Evolutionary conservation across 2,888 invertebrate genomes (phyloP), one percentile per base, ranked within the genome.

Genomic region (Gastracanthus pulcherrimus): DNA sequence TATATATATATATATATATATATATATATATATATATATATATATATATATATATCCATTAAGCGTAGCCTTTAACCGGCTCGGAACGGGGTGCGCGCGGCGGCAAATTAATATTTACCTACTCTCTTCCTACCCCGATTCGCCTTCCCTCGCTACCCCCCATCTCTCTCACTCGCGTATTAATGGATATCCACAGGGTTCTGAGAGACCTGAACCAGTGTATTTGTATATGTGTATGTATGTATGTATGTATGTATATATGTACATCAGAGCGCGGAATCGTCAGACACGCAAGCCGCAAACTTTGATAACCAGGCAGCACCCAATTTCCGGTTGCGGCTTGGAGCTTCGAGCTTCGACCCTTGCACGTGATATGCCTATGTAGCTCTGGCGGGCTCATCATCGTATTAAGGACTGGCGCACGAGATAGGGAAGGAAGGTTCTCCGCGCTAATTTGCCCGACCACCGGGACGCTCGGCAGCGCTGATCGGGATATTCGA

Each of bases 61-160:
- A 83, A 64, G 80, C 69, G 77, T 64, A 58, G 78, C 82, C 84
- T 84, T 84, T 85, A 84, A 85, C 84, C 83, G 83, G 84, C 83
- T 86, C 86, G 85, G 84, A 83, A 84, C 48, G 75, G 51, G 38
- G 3, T 31, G 51, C 34, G 55, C 85, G 85, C 86, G 84, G 83
- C 88, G 87, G 88, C 88, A 90, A 91, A 91, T 91, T 90, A 91
- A 91, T 91, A 91, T 91, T 91, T 91, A 91, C 91, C 87, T 88
- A 89, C 86, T 85, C 64, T n/a, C 58, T n/a, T 38, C 19, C 82
- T 86, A 86, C 86, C 77, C 60, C 1, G 41, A 13, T 9, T 62
- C 16, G 26, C 85, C 86, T 83, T 83, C 83, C 84, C 86, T 86
- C 87, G 85, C 87, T n/a, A n/a, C 85, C 86, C 83, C 84, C 83